Evolutionary conservation across 2,113 vertebrate species (phyloP), one percentile per base, ranked within the genome.

Genomic region (Ameiurus melas): DNA sequence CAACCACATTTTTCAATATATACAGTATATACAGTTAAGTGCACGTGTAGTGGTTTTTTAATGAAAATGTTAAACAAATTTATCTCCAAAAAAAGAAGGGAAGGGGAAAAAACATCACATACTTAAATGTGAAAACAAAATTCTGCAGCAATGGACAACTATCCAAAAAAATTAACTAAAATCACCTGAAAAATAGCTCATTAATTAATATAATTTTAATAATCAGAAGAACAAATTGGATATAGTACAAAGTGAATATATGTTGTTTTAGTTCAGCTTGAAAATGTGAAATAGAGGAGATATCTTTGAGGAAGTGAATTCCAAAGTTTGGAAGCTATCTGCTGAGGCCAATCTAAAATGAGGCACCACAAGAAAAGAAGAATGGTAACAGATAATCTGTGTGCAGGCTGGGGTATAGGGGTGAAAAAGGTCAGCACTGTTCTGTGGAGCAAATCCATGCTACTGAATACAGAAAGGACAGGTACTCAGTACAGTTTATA

Each of bases 301-400:
- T 14, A 25, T 36, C 30, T 33, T 57, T 57, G 8, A 83, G 19
- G 30, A 62, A 14, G 57, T 83, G 2, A 39, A 81, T 57, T 30
- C 5, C 27, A 57, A 81, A 39, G 20, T 64, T 83, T 43, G 33
- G 19, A 62, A 27, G 55, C 4, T 64, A 7, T 62, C 30, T 62
- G 62, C 81, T 8, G 25, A 60, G 58, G 33, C 58, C 81, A 64
- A 10, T 43, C 36, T 36, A 27, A 64, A 62, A 82, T 39, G 55
- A 82, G 30, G 19, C 80, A 82, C 57, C 55, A 62, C n/a, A 62
- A 62, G 55, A 62, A 83, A 60, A 83, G 80, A 62, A 83, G 57
- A 39, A 62, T 14, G 10, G 7, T 36, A 82, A 60, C n/a, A 82
- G 55, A 57, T 33, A 30, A 81, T 57, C 6, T 51, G 20, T 16